These are phyloP conservation scores for Digitonthophagus gazella DNA, from an alignment of 2,888 invertebrate genomes.

Conservation along the genomic window DNA sequence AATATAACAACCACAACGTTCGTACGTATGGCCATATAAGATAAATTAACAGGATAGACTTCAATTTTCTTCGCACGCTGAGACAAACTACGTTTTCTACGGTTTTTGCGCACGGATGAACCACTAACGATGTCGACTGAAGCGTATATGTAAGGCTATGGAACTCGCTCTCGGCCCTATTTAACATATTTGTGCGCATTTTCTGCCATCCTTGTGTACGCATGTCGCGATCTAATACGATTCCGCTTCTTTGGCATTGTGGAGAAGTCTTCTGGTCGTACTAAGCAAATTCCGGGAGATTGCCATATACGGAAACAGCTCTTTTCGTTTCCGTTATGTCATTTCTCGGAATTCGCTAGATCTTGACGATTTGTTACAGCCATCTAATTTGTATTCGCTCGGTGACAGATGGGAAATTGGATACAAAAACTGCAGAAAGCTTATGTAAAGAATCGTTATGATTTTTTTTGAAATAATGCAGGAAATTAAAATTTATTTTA, in stretches of 20 bases:
- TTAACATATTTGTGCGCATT: slow-evolving; percentile 21
- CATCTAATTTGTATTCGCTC: too few species aligned
- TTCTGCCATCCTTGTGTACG: slow-evolving; percentile 5
- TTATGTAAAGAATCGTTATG: too few species aligned
- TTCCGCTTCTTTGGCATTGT: neutral
- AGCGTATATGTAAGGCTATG: slow-evolving; percentile 21
- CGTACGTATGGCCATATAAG: slow-evolving; percentile 3
- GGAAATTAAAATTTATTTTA: neutral
- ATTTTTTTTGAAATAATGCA: neutral
- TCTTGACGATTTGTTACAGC: neutral
- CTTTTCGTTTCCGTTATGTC: neutral
- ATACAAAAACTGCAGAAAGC: too few species aligned
- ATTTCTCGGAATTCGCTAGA: neutral
- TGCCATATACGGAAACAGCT: neutral
- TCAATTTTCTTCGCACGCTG: neutral
- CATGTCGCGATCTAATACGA: slow-evolving; percentile 8
- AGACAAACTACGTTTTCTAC: neutral
- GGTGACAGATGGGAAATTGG: too few species aligned
- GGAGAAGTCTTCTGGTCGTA: neutral
- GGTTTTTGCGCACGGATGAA: slow-evolving; percentile 3
- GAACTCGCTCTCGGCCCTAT: slow-evolving; percentile 12
- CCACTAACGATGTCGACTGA: slow-evolving; percentile 9
- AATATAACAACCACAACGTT: too few species aligned
- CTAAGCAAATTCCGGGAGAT: neutral
- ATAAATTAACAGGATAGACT: slow-evolving; percentile 7